Conservation (phyloP, 2,797 vertebrate genomes). For the Austrolebias charrua region DNA sequence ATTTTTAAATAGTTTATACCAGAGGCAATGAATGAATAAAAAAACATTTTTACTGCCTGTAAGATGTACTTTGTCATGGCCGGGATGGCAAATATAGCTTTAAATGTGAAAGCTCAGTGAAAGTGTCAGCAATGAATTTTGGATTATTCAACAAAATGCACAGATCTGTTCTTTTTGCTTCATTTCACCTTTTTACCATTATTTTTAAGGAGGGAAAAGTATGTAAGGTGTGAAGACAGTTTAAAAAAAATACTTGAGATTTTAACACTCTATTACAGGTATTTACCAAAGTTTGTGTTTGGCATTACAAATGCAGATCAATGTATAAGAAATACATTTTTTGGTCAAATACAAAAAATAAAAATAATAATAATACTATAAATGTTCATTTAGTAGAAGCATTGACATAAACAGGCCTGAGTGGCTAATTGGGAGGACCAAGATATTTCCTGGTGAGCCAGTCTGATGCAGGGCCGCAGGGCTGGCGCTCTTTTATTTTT, state of each 20-base stretch:
- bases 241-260: no score
- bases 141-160: slow-evolving; percentile 58
- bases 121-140: slow-evolving; percentile 58
- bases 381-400: neutral
- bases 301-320: neutral
- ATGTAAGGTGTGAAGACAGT: no score
- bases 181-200: slow-evolving; percentile 28
- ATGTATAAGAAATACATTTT: neutral
- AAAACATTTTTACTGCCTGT: slow-evolving; percentile 34
- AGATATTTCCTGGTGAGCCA: no score
- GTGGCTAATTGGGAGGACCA: no score
- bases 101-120: slow-evolving; percentile 55
- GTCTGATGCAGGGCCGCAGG: no score
- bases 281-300: neutral
- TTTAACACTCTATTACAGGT: no score
- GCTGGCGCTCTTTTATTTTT: no score
- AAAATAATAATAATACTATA: neutral
- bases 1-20: slow-evolving; percentile 22
- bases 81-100: slow-evolving; percentile 40
- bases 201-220: slow-evolving; percentile 1
- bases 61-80: slow-evolving; percentile 56
- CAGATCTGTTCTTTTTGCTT: slow-evolving; percentile 33
- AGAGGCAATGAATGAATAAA: slow-evolving; percentile 33
- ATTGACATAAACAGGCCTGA: neutral
- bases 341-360: neutral